Percentiles rank a stretch among this genome's conserved stretches.
phyloP scores from a whole-genome alignment of 2,797 vertebrate genomes.

The Sebastes alutus region DNA sequence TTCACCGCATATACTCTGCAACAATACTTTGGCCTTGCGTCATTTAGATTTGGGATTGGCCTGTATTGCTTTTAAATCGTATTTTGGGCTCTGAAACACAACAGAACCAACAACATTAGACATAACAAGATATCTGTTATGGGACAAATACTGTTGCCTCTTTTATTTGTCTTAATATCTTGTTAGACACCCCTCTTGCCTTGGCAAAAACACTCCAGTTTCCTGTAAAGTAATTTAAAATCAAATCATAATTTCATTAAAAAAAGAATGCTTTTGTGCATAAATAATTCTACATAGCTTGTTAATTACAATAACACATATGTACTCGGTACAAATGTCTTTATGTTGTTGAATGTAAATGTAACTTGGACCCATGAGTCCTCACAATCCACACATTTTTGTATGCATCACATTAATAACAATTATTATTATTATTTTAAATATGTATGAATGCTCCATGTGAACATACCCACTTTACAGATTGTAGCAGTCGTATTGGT shows the following conservation, averaged over 20 bases:
- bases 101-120: background rate
- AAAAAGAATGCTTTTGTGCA: background rate
- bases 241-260: background rate
- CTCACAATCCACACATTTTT: background rate
- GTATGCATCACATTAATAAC: background rate
- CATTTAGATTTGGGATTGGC: conserved; percentile 19
- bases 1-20: conserved; percentile 21
- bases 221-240: background rate
- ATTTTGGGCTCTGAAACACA: background rate
- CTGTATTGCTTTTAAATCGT: background rate
- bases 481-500: background rate
- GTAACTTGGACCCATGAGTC: background rate
- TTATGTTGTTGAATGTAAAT: background rate
- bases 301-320: background rate
- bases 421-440: background rate
- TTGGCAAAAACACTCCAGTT: background rate
- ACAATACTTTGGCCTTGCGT: conserved; percentile 30
- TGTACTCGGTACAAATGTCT: background rate
- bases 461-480: background rate
- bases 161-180: background rate
- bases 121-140: background rate
- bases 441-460: background rate
- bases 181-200: background rate
- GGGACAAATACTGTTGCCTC: background rate
- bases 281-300: background rate